Percentiles rank a stretch among this genome's conserved stretches.
Evolutionary conservation across 2,797 vertebrate genomes (phyloP).

Genomic region (Alca torda): DNA sequence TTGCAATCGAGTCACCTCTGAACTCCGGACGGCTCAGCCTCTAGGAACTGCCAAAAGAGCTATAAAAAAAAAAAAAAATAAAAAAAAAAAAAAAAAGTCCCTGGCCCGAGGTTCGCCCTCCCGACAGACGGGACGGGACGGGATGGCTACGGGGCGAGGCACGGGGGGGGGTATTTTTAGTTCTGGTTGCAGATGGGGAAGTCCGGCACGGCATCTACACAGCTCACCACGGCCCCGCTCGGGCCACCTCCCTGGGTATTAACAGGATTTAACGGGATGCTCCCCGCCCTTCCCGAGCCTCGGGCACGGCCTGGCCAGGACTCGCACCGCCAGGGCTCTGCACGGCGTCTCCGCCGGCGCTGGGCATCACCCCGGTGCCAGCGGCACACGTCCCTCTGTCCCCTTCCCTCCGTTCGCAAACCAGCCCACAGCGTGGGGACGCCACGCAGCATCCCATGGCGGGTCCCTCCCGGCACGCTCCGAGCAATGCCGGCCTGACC

Average conservation of each 20-base stretch:
- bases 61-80: neutral
- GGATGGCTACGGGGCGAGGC: neutral
- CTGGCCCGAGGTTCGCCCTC: neutral
- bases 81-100: neutral
- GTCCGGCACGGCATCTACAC: neutral
- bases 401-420: neutral
- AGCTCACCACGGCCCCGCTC: neutral
- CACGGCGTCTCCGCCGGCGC: neutral
- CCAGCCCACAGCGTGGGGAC: accelerated
- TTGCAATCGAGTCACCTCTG: constrained; percentile 26
- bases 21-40: neutral
- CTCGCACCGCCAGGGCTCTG: neutral
- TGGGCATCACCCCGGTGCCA: neutral
- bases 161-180: constrained; percentile 6
- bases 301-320: neutral
- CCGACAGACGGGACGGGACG: neutral
- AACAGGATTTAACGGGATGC: neutral
- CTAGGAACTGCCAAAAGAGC: constrained; percentile 7
- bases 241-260: neutral
- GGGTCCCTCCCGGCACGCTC: neutral
- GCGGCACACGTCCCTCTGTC: neutral
- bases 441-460: accelerated
- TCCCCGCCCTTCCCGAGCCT: neutral
- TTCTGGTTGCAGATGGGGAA: constrained; percentile 11
- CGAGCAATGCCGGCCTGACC: accelerated